phyloP scores from a whole-genome alignment of 2,113 vertebrate genomes.

The Pelusios castaneus region DNA sequence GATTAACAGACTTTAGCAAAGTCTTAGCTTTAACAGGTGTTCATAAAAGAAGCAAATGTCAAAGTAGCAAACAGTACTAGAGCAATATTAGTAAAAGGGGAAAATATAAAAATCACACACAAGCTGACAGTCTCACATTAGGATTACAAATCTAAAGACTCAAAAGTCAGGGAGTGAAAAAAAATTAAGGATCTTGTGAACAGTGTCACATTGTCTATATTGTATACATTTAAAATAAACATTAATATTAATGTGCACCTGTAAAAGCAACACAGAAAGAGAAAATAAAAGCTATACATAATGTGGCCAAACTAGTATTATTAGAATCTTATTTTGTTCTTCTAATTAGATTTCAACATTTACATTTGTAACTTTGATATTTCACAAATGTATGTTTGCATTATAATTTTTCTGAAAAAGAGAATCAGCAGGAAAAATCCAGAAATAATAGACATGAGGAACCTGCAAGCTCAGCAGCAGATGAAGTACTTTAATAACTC shows the following conservation, averaged over 20 bases:
- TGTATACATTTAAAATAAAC: neutral
- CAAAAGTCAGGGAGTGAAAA: neutral
- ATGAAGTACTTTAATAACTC: neutral
- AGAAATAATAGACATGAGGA: neutral
- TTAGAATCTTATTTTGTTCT: neutral
- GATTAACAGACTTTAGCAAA: neutral
- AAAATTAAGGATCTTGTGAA: neutral
- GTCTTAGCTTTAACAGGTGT: neutral
- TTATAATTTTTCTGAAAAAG: neutral
- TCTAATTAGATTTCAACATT: conserved; percentile 6
- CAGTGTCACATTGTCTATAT: neutral
- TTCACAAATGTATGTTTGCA: neutral
- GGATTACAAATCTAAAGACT: neutral
- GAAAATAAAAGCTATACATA: neutral
- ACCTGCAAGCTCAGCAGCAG: neutral
- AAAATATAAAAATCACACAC: neutral
- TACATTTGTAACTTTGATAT: conserved; percentile 1
- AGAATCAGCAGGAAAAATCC: neutral
- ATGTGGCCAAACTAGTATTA: neutral
- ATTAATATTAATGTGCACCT: neutral
- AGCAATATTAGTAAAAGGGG: neutral
- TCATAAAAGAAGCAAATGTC: neutral
- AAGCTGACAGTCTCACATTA: neutral
- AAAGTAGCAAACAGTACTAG: neutral
- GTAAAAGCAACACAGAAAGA: neutral